These are phyloP conservation scores for Miltochrista miniata DNA, from an alignment of 2,888 invertebrate species.

Conservation along the genomic window DNA sequence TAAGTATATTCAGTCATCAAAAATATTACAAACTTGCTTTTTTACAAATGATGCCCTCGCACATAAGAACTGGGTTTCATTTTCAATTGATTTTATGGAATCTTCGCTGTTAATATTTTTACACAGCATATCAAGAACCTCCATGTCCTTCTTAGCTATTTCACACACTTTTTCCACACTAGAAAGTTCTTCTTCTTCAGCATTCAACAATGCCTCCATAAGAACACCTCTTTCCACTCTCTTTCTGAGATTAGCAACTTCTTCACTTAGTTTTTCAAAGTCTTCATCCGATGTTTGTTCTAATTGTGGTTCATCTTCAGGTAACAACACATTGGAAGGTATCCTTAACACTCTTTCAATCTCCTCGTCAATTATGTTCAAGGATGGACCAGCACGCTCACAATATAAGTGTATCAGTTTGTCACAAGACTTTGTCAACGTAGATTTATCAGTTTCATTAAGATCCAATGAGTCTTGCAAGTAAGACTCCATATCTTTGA, in stretches of 20 bases:
- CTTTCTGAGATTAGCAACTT: slow-evolving; percentile 58
- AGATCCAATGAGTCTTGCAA: slow-evolving; percentile 63
- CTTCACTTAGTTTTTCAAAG: slow-evolving; percentile 61
- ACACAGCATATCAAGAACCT: slow-evolving; percentile 58
- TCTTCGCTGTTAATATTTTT: slow-evolving; percentile 52
- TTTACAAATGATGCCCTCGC: slow-evolving; percentile 58
- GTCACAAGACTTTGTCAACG: slow-evolving; percentile 64
- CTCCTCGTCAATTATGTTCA: slow-evolving; percentile 65
- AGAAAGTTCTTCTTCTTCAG: slow-evolving; percentile 67
- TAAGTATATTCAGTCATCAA: slow-evolving; percentile 17
- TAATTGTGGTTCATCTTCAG: slow-evolving; percentile 69
- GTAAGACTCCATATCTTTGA: slow-evolving; percentile 69
- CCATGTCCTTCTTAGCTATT: slow-evolving; percentile 70
- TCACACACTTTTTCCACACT: slow-evolving; percentile 67
- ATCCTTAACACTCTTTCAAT: slow-evolving; percentile 65
- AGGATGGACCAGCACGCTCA: slow-evolving; percentile 65
- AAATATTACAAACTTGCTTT: slow-evolving; percentile 29
- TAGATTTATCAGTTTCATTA: slow-evolving; percentile 67
- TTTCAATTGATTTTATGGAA: slow-evolving; percentile 49
- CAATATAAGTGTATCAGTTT: slow-evolving; percentile 66
- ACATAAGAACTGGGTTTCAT: slow-evolving; percentile 60
- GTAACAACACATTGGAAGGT: slow-evolving; percentile 67
- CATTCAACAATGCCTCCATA: slow-evolving; percentile 66
- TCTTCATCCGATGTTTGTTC: slow-evolving; percentile 64
- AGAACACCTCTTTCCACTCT: slow-evolving; percentile 68